These are phyloP conservation scores for Xenentodon cancila DNA, from an alignment of 2,797 vertebrate species.

Conservation along the genomic window DNA sequence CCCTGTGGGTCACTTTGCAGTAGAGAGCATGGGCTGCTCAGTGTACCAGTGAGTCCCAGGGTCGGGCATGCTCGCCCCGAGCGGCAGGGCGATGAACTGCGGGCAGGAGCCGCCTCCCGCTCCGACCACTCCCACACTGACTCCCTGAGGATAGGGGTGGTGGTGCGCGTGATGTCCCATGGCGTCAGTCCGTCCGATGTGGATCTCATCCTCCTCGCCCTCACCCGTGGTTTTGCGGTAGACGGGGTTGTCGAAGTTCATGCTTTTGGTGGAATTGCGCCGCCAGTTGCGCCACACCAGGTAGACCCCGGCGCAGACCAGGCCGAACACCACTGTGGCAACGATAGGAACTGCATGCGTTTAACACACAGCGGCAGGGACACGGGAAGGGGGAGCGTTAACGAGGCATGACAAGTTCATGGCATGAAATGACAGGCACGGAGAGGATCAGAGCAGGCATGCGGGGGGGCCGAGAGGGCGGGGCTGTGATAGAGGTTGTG, in stretches of 20 bases:
- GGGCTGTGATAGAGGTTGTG: constrained; percentile 29
- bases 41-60: constrained; percentile 85
- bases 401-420: constrained; percentile 68
- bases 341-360: constrained; percentile 85
- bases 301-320: constrained; percentile 91
- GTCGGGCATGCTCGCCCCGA: constrained; percentile 81
- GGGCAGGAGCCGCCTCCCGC: constrained; percentile 76
- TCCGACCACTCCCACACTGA: constrained; percentile 82
- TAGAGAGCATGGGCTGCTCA: constrained; percentile 82
- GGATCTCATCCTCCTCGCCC: constrained; percentile 95
- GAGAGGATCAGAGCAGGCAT: constrained; percentile 57
- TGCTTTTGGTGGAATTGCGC: constrained; percentile 97
- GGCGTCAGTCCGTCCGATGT: constrained; percentile 91
- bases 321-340: constrained; percentile 89
- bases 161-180: constrained; percentile 82
- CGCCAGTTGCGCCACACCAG: constrained; percentile 98
- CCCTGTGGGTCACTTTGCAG: constrained; percentile 72
- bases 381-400: constrained; percentile 72
- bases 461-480: constrained; percentile 52
- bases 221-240: constrained; percentile 94
- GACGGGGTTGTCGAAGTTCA: constrained; percentile 99
- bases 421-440: constrained; percentile 65
- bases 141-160: constrained; percentile 83
- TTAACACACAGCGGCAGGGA: constrained; percentile 81
- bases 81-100: constrained; percentile 83